phyloP scores from a whole-genome alignment of 35 echinoderm and acorn worm genomes.

The Lytechinus variegatus region DNA sequence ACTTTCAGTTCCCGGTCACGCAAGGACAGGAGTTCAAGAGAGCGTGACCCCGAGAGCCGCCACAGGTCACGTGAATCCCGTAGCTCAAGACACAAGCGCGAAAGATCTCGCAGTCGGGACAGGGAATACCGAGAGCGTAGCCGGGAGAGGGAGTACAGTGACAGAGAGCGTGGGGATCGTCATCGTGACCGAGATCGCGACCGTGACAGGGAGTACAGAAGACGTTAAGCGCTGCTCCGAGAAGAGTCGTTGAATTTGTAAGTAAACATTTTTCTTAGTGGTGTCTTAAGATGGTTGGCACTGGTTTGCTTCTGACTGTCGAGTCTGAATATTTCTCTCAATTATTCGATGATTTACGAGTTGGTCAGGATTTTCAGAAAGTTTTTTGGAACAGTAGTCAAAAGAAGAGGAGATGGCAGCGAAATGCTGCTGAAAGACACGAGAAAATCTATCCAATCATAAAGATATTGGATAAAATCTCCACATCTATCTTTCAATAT shows the following conservation, averaged over 20 bases:
- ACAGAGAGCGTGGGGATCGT: slow-evolving; percentile 64
- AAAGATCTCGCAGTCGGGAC: slow-evolving; percentile 76
- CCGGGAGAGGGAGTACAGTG: slow-evolving; percentile 66
- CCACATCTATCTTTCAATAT: too few species aligned
- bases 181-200: slow-evolving; percentile 76
- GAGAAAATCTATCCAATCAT: too few species aligned
- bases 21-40: slow-evolving; percentile 76
- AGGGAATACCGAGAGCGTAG: slow-evolving; percentile 75
- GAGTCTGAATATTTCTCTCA: background rate
- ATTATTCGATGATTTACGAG: background rate
- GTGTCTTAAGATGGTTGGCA: background rate
- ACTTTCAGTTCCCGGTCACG: slow-evolving; percentile 47
- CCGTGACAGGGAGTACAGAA: slow-evolving; percentile 62
- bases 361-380: background rate
- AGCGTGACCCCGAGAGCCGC: slow-evolving; percentile 71
- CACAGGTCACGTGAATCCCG: slow-evolving; percentile 66
- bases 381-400: background rate
- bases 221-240: slow-evolving; percentile 52
- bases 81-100: slow-evolving; percentile 66
- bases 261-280: background rate
- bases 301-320: background rate
- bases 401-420: background rate
- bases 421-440: background rate
- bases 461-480: too few species aligned
- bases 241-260: background rate